Conservation (phyloP, 2,113 vertebrate genomes). For the Platysteira castanea region DNA sequence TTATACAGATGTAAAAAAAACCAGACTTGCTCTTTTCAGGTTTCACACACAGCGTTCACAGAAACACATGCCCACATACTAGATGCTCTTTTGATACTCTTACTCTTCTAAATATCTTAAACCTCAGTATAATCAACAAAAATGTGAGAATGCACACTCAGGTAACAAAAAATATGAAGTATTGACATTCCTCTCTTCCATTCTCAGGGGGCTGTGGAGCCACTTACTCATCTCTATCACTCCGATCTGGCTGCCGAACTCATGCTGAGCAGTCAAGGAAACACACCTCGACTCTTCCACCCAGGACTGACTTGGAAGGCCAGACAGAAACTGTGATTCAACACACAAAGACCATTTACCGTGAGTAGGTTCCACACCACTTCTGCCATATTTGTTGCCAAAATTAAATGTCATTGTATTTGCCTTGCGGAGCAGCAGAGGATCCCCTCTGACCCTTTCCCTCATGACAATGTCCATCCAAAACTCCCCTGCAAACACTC, state of each 20-base stretch:
- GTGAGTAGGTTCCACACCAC: background rate
- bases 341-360: background rate
- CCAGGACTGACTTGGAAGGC: background rate
- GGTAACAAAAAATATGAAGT: background rate
- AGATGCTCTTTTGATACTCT: background rate
- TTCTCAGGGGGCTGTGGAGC: background rate
- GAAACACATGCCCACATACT: background rate
- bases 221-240: background rate
- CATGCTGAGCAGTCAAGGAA: background rate
- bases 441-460: background rate
- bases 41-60: background rate
- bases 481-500: background rate
- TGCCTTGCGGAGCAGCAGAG: background rate
- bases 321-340: background rate
- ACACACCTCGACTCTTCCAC: background rate
- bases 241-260: background rate
- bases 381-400: background rate
- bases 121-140: background rate
- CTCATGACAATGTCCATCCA: background rate
- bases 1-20: background rate
- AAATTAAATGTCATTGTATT: background rate
- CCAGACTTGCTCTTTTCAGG: background rate
- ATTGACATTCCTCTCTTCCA: background rate
- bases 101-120: background rate
- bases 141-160: rapidly evolving